Evolutionary conservation across 2,888 invertebrate genomes (phyloP).

Genomic region (Cremastinae sp.): DNA sequence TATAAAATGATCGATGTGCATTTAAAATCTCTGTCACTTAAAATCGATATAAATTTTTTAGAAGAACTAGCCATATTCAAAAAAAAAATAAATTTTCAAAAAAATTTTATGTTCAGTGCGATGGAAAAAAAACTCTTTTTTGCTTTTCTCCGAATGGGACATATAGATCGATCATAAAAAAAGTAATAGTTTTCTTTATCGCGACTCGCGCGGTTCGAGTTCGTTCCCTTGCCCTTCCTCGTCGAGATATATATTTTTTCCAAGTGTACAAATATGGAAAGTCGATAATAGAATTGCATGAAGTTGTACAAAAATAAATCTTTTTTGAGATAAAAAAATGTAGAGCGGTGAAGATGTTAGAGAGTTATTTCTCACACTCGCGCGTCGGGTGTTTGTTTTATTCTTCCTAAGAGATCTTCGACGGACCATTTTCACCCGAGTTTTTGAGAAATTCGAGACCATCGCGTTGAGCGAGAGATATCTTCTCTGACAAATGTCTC

Average conservation of each 20-base stretch:
- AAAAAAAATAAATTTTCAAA: too few relatives aligned
- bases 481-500: slow-evolving; percentile 36
- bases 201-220: slow-evolving; percentile 6
- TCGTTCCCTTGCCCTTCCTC: slow-evolving; percentile 12
- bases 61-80: too few relatives aligned
- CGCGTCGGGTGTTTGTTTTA: slow-evolving; percentile 13
- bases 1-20: too few relatives aligned
- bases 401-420: slow-evolving; percentile 13
- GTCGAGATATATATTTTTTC: too few relatives aligned
- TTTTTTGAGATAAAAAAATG: too few relatives aligned
- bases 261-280: too few relatives aligned
- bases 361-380: not conserved
- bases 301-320: not conserved
- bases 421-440: slow-evolving; percentile 26
- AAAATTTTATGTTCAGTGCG: too few relatives aligned
- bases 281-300: not conserved
- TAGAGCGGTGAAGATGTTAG: too few relatives aligned
- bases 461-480: slow-evolving; percentile 23
- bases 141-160: slow-evolving; percentile 13
- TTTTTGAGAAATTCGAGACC: slow-evolving; percentile 34
- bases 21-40: too few relatives aligned
- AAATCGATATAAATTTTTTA: too few relatives aligned
- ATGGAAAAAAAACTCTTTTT: slow-evolving; percentile 14
- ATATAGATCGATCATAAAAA: slow-evolving; percentile 6
- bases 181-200: slow-evolving; percentile 27